Percentiles rank a stretch among this genome's conserved stretches.
Conservation (phyloP, 2,888 invertebrate species). For the Amphipyra berbera region DNA sequence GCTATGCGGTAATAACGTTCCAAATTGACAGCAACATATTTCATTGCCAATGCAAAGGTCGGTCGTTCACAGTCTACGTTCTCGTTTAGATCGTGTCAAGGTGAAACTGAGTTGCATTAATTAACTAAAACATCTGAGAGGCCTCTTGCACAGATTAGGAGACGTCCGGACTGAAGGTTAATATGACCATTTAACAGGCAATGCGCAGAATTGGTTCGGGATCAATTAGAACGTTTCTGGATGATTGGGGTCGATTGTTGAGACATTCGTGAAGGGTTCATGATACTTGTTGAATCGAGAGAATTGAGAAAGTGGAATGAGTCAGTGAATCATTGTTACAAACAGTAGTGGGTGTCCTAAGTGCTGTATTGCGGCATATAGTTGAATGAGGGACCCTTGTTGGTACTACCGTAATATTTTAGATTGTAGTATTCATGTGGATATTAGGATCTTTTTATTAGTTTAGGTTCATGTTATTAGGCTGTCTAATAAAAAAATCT, state of each 20-base stretch:
- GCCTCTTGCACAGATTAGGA: constrained; percentile 49
- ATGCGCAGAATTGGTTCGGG: constrained; percentile 54
- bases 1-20: constrained; percentile 51
- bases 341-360: not conserved
- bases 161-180: constrained; percentile 49
- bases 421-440: no score
- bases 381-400: no score
- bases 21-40: constrained; percentile 60
- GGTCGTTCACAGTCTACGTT: constrained; percentile 78
- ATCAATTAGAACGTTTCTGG: constrained; percentile 54
- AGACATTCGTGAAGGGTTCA: constrained; percentile 49
- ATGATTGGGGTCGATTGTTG: constrained; percentile 45
- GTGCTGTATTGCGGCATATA: no score
- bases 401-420: no score
- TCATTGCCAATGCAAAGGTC: constrained; percentile 73
- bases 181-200: constrained; percentile 57
- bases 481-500: no score
- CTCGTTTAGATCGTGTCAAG: constrained; percentile 71
- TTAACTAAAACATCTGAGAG: constrained; percentile 66
- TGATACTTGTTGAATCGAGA: constrained; percentile 35
- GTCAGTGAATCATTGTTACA: not conserved
- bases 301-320: constrained; percentile 8
- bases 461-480: no score
- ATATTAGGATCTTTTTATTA: no score
- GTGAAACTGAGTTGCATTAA: constrained; percentile 70